Conservation (phyloP, 2,888 invertebrate genomes). For the Anthrax anthrax region DNA sequence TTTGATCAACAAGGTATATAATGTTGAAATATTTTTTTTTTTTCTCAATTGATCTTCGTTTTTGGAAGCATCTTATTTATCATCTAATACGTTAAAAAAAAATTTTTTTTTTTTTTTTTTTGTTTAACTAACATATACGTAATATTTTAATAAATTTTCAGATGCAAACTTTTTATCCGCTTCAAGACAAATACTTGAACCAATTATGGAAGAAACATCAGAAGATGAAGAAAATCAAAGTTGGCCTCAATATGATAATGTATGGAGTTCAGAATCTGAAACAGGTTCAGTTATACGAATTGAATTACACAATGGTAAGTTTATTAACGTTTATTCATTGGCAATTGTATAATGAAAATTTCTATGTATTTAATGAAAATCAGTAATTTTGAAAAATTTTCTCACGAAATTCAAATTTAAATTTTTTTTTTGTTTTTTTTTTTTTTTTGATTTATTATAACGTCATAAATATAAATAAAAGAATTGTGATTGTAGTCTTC, state of each 20-base stretch:
- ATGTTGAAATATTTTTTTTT: too few species aligned
- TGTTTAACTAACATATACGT: neutral
- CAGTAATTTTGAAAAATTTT: too few species aligned
- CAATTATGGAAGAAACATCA: slow-evolving; percentile 78
- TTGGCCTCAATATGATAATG: slow-evolving; percentile 27
- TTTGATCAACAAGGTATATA: slow-evolving; percentile 32
- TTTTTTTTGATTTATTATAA: neutral
- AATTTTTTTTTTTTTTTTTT: neutral
- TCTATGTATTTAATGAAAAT: too few species aligned
- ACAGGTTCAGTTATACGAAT: slow-evolving; percentile 68
- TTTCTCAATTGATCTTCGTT: too few species aligned
- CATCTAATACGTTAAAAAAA: too few species aligned
- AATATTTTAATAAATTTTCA: slow-evolving; percentile 10
- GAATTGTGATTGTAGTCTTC: neutral
- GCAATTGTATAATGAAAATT: neutral
- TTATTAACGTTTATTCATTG: too few species aligned
- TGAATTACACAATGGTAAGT: slow-evolving; percentile 36
- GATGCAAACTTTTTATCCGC: slow-evolving; percentile 30
- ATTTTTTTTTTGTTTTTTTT: neutral
- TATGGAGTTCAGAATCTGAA: slow-evolving; percentile 53
- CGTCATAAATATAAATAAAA: too few species aligned
- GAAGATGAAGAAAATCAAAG: slow-evolving; percentile 46
- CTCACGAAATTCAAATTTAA: neutral
- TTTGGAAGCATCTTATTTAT: too few species aligned
- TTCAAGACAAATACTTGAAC: slow-evolving; percentile 48